Base-by-base conservation (phyloP, 2,113 vertebrate species). In the Scomber colias region DNA sequence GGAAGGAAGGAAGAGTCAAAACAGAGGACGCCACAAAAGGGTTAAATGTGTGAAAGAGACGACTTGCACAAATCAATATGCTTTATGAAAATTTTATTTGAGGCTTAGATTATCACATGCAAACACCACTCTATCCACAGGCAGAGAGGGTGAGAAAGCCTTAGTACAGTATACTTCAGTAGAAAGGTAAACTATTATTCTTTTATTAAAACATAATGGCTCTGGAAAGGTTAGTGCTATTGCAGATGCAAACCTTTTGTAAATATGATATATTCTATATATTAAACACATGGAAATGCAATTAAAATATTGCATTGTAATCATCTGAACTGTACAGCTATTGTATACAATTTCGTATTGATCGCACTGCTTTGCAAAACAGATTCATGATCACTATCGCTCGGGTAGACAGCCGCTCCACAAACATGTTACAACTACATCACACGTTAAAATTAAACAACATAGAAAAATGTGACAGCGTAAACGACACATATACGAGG, bases 281-380 rank as follows among this genome's bases (percentile, higher is more conserved):
- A 27, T 27, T 27, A 85, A 87, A 83, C 89, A 91, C 75, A 90
- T 66, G 79, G 71, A 50, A 87, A 90, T 92, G 93, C 93, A 95
- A 94, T 95, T 89, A 92, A 95, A 95, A 95, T 95, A 93, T 88
- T 93, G 90, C 91, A 92, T 86, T 88, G 89, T 48, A 70, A 81
- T 83, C 62, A 51, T 94, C 69, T 76, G 45, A 84, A 78, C 86
- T 93, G 90, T 93, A 92, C 90, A 94, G 78, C 78, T 90, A 81
- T 86, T 82, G 75, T 90, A 87, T 89, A 91, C 87, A 91, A 91
- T 40, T 88, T 90, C 84, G 82, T 77, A 87, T 61, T 49, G 55
- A 53, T 71, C 48, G 69, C 48, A 56, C 60, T 66, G 48, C 54
- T 77, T 82, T 40, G 71, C 79, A 79, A 79, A 79, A 71, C 65